Percentiles rank a stretch among this genome's conserved stretches.
Evolutionary conservation across 92 coral and sea anemone genomes (phyloP).

Genomic region (Epizoanthus illoricatus): DNA sequence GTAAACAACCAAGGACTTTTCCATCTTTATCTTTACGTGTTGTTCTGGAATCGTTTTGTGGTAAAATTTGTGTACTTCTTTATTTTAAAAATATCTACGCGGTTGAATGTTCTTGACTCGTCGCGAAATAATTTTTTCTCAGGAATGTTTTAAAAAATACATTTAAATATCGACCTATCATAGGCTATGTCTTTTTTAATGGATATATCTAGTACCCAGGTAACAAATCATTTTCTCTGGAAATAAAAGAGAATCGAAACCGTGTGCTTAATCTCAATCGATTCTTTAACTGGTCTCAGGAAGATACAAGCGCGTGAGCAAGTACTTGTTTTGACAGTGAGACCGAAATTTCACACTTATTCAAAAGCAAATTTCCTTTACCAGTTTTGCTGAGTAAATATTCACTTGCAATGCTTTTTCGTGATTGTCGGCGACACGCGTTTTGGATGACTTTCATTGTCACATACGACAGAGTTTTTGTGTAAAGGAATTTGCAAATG

Average conservation of each 20-base stretch:
- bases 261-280: not conserved
- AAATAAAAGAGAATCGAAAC: not conserved
- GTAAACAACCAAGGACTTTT: constrained; percentile 41
- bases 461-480: constrained; percentile 31
- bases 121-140: too few relatives aligned
- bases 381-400: constrained; percentile 43
- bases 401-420: constrained; percentile 6
- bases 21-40: not conserved
- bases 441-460: constrained; percentile 31
- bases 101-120: too few relatives aligned
- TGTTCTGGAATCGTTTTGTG: not conserved
- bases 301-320: constrained; percentile 23
- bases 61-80: not conserved
- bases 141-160: constrained; percentile 2
- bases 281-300: constrained; percentile 9
- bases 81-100: too few relatives aligned
- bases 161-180: not conserved
- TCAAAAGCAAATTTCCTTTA: constrained; percentile 45
- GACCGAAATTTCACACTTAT: constrained; percentile 43
- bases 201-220: not conserved
- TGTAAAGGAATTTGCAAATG: constrained; percentile 38
- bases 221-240: not conserved
- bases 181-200: constrained; percentile 8
- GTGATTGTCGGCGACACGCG: constrained; percentile 36
- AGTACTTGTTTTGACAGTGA: constrained; percentile 40